A percentile compares a stretch with the other conserved stretches of the same genome.
Conservation (phyloP, 2,113 vertebrate genomes). For the Grus americana region DNA sequence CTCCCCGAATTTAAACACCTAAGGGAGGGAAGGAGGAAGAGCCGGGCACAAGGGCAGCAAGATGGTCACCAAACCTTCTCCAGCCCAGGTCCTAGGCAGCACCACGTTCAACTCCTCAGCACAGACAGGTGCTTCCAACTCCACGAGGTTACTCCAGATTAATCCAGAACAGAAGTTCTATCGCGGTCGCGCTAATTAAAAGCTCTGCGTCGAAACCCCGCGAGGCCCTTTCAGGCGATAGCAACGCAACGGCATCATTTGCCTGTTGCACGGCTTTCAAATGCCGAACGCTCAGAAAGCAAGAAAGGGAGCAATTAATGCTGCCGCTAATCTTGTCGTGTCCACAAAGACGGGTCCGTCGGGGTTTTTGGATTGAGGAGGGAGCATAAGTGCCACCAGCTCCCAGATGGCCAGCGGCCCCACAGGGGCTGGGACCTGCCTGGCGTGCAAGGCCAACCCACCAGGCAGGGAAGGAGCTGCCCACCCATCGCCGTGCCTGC, state of each 20-base stretch:
- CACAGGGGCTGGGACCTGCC: neutral
- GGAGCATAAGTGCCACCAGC: neutral
- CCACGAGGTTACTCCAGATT: neutral
- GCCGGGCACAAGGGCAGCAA: rapidly evolving
- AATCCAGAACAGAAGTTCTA: neutral
- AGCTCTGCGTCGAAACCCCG: neutral
- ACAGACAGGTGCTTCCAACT: neutral
- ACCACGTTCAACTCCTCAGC: rapidly evolving
- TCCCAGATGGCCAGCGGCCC: neutral
- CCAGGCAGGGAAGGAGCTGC: neutral
- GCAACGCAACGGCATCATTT: neutral
- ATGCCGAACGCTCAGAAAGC: neutral
- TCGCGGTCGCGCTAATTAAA: rapidly evolving
- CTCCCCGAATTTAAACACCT: neutral
- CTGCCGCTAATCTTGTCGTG: neutral
- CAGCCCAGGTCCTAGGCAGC: neutral
- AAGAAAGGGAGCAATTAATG: neutral
- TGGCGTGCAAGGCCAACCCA: neutral
- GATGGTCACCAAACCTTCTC: neutral
- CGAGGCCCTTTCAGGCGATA: neutral
- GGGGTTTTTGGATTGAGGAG: neutral
- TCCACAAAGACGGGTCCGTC: neutral
- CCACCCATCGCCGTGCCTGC: rapidly evolving
- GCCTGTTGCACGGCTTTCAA: neutral
- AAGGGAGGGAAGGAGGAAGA: neutral